A percentile compares a stretch with the other conserved stretches of the same genome.
Evolutionary conservation across 2,113 vertebrate species (phyloP).

Genomic region (Monopterus albus): DNA sequence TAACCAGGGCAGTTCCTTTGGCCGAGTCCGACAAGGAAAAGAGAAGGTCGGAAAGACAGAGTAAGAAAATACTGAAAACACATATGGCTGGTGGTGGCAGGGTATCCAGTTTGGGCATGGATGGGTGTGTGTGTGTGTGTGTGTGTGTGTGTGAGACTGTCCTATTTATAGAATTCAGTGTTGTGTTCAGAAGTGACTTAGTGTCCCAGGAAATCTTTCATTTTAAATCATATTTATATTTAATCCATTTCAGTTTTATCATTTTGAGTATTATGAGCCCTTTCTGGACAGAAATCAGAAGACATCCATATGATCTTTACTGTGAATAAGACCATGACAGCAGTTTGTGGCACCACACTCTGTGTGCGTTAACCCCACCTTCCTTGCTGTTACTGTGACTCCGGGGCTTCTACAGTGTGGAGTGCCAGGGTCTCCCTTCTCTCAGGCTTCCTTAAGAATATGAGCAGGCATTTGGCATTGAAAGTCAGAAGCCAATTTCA

Average conservation of each 20-base stretch:
- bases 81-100: constrained; percentile 19
- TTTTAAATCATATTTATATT: background rate
- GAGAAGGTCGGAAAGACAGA: constrained; percentile 56
- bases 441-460: constrained; percentile 66
- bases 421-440: constrained; percentile 36
- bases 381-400: constrained; percentile 56
- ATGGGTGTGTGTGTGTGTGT: constrained; percentile 19
- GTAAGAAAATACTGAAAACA: constrained; percentile 52
- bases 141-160: constrained; percentile 17
- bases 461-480: constrained; percentile 64
- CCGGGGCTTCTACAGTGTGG: constrained; percentile 18
- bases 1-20: constrained; percentile 69
- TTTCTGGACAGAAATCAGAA: background rate
- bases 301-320: constrained; percentile 8
- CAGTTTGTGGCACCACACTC: constrained; percentile 10
- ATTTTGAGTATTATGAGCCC: background rate
- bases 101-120: constrained; percentile 58
- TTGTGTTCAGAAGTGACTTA: background rate
- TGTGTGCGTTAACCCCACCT: constrained; percentile 10
- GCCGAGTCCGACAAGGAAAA: constrained; percentile 47
- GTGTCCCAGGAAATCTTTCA: background rate
- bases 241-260: background rate
- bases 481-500: constrained; percentile 62
- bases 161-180: constrained; percentile 50
- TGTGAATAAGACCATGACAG: constrained; percentile 7